Percentiles rank a stretch among this genome's conserved stretches.
Evolutionary conservation across 1,140 invertebrate species (phyloP).

Genomic region (Chionoecetes opilio): DNA sequence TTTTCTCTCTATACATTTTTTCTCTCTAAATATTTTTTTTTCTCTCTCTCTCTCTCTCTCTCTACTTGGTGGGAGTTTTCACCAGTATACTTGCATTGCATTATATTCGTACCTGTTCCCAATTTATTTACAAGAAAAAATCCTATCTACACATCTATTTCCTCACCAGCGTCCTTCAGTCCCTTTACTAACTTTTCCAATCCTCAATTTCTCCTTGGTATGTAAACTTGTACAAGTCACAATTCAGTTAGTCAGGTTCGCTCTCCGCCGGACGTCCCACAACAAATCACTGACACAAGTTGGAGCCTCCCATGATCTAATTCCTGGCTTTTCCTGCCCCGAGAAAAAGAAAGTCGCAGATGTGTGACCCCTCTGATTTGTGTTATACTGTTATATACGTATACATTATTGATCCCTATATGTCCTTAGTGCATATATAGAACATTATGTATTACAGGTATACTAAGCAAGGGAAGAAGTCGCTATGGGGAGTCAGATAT

Average conservation of each 20-base stretch:
- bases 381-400: too few relatives aligned
- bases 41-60: slow-evolving; percentile 49
- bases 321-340: slow-evolving; percentile 22
- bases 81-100: not conserved
- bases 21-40: slow-evolving; percentile 54
- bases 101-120: not conserved
- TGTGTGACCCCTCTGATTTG: too few relatives aligned
- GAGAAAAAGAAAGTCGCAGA: not conserved
- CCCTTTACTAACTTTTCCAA: not conserved
- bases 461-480: too few relatives aligned
- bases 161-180: not conserved
- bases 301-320: not conserved
- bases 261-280: slow-evolving; percentile 9
- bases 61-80: not conserved
- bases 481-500: too few relatives aligned
- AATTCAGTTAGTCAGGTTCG: not conserved
- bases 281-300: not conserved
- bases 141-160: not conserved
- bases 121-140: not conserved
- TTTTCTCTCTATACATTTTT: not conserved
- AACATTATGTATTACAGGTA: too few relatives aligned
- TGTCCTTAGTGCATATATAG: too few relatives aligned
- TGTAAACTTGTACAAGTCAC: too few relatives aligned
- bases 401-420: too few relatives aligned
- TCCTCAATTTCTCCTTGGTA: not conserved